phyloP scores from a whole-genome alignment of 2,797 vertebrate species.

The Rhinoraja longicauda region DNA sequence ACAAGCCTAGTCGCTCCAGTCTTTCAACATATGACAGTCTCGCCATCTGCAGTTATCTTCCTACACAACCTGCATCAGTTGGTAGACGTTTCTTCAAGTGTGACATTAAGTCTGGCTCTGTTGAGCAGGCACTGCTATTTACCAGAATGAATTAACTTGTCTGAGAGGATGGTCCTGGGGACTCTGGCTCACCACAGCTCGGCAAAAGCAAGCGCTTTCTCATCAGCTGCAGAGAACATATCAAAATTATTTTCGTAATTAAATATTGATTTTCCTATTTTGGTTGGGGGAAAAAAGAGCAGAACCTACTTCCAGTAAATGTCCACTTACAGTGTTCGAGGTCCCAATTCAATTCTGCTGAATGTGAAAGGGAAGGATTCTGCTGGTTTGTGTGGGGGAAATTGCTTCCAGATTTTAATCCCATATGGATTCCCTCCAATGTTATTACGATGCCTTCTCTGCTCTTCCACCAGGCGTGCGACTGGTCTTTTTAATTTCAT shows the following conservation, averaged over 20 bases:
- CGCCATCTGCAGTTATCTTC: no score
- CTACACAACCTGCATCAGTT: no score
- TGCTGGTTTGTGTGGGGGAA: neutral
- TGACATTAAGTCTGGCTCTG: no score
- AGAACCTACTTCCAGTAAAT: neutral
- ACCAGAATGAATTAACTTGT: neutral
- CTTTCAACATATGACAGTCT: no score
- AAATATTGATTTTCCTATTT: conserved; percentile 14
- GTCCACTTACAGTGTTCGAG: neutral
- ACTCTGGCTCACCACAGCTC: neutral
- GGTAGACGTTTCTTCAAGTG: no score
- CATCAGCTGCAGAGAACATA: neutral
- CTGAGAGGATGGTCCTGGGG: neutral
- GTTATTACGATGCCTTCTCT: no score
- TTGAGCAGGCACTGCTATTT: no score
- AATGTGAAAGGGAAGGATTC: neutral
- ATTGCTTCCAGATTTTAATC: neutral
- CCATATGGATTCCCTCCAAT: neutral
- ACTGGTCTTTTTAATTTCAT: neutral
- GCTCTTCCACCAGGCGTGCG: neutral
- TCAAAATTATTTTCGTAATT: neutral
- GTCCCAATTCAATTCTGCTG: conserved; percentile 22
- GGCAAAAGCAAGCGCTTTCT: neutral
- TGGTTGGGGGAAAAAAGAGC: neutral
- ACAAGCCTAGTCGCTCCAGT: no score